Base-by-base conservation (phyloP, 2,888 invertebrate species). In the Hecatera dysodea region DNA sequence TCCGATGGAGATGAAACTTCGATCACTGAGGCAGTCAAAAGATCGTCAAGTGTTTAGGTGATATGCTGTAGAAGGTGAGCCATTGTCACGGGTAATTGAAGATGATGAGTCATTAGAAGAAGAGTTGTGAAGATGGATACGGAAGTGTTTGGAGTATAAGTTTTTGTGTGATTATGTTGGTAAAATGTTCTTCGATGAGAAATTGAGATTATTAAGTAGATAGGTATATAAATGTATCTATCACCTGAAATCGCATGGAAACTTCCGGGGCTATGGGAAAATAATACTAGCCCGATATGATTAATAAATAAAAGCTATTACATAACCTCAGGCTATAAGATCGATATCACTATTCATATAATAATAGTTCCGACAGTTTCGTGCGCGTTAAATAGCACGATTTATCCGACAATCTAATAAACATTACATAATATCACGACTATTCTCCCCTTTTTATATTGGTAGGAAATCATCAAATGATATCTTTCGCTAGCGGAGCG, bases 271-370 rank as follows among this genome's bases (percentile, higher is more conserved):
- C 6, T 24, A 33, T 52, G 33, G 33, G 46, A 33, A 63, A n/a
- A 72, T 24, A 15, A 24, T 15, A 24, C 17, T 33, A 5, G 1
- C 8, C 27, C 6, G 39, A 39, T 44, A n/a, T 4, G 29, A 72
- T 56, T 33, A 52, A 52, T 73, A 52, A 52, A 50, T 50, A 73
- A 52, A 39, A 65, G 46, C n/a, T 53, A 39, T 66, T 46, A 39
- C 17, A 36, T 27, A 59, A 66, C 36, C 27, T 29, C 12, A 29
- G 36, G 62, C 39, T 53, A 29, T 36, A 55, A 72, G 72, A 65
- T 73, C 29, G 5, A n/a, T 57, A 72, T 72, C 71, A 46, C 27
- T n/a, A n/a, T n/a, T n/a, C 17, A 39, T 39, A 61, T 55, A 71
- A 62, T 39, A 71, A 55, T 42, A 72, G 44, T 50, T 46, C 44